Evolutionary conservation across 2,888 invertebrate species (phyloP).

Genomic region (Acanthosepion pharaonis): DNA sequence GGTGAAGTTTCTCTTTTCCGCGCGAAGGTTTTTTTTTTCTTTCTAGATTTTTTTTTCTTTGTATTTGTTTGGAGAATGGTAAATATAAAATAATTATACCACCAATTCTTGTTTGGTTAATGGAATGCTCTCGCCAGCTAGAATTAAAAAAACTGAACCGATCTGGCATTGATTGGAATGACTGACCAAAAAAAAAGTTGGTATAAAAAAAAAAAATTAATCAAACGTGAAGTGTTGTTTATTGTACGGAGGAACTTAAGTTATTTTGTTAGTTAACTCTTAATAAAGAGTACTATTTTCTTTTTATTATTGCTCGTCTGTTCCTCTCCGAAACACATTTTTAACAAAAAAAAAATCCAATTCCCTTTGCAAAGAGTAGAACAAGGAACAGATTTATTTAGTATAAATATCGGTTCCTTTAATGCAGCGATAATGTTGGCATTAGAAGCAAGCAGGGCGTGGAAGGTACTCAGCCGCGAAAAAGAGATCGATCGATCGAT

Average conservation of each 20-base stretch:
- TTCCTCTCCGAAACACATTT: not conserved
- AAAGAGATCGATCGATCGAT: not conserved
- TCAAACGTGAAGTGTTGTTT: too few species aligned
- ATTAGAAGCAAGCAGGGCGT: not conserved
- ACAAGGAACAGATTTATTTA: not conserved
- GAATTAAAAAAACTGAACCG: too few species aligned
- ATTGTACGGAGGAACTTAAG: not conserved
- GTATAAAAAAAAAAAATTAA: too few species aligned
- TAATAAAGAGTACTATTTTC: not conserved
- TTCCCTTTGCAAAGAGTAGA: not conserved
- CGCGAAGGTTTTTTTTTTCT: too few species aligned
- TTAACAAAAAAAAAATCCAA: not conserved
- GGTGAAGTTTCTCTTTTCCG: too few species aligned
- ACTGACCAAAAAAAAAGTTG: too few species aligned
- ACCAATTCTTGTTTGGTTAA: too few species aligned
- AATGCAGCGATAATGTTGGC: not conserved
- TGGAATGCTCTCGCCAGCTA: too few species aligned
- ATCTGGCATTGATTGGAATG: too few species aligned
- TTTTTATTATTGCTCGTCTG: not conserved
- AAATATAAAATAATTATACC: too few species aligned
- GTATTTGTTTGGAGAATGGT: too few species aligned
- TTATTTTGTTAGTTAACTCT: not conserved
- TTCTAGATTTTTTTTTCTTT: too few species aligned
- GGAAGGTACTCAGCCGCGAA: not conserved
- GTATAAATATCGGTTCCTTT: not conserved